phyloP scores from a whole-genome alignment of 2,888 invertebrate species.

The Eugnorisma glareosa region DNA sequence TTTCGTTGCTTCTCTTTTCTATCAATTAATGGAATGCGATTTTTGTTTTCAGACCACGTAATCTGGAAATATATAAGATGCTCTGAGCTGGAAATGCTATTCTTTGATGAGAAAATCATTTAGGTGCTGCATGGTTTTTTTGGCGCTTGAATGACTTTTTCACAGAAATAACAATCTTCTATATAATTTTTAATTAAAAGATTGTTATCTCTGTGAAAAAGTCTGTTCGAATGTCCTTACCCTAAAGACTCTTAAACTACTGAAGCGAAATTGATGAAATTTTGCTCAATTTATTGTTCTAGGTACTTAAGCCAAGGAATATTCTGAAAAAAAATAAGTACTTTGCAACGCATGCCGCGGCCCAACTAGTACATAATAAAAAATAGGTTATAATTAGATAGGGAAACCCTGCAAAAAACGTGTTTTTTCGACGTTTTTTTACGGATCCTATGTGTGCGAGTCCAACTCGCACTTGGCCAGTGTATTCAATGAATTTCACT shows the following conservation, averaged over 20 bases:
- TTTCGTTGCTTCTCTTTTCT: not conserved
- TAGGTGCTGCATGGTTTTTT: not conserved
- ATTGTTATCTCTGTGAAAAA: too few species aligned
- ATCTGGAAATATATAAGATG: too few species aligned
- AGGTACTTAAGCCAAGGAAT: not conserved
- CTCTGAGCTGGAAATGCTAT: not conserved
- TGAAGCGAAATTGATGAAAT: not conserved
- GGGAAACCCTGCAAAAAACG: too few species aligned
- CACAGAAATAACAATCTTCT: too few species aligned
- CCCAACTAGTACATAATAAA: not conserved
- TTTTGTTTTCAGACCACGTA: slow-evolving; percentile 29
- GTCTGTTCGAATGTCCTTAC: not conserved
- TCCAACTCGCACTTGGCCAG: not conserved
- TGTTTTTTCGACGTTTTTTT: too few species aligned
- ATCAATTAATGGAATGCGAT: slow-evolving; percentile 11
- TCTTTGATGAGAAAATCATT: not conserved
- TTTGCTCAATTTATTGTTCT: not conserved
- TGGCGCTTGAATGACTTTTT: not conserved
- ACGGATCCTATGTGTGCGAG: not conserved
- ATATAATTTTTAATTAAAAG: too few species aligned
- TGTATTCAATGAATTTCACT: not conserved
- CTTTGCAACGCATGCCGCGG: not conserved
- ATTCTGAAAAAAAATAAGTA: not conserved
- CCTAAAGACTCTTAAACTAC: not conserved
- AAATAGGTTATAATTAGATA: too few species aligned